Percentiles rank a stretch among this genome's conserved stretches.
Conservation (phyloP, 1,140 invertebrate species). For the Drosophila aff. region DNA sequence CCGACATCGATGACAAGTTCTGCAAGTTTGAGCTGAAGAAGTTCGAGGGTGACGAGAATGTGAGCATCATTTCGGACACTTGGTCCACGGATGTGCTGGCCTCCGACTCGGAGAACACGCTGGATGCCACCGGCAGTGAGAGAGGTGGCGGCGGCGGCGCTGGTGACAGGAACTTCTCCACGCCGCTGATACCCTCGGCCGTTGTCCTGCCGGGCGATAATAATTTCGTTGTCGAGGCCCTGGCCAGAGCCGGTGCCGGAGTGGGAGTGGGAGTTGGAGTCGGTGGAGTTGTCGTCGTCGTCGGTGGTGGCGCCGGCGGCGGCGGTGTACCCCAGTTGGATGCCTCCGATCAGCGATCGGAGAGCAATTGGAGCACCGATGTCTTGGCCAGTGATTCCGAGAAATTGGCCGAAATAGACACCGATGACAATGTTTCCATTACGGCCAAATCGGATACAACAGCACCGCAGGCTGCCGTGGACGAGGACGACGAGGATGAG, state of each 20-base stretch:
- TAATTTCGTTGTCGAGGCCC: constrained; percentile 72
- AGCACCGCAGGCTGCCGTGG: constrained; percentile 61
- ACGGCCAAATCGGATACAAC: constrained; percentile 88
- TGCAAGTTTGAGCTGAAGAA: constrained; percentile 99
- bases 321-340: constrained; percentile 85
- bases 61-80: constrained; percentile 97
- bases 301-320: constrained; percentile 3
- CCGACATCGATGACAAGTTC: constrained; percentile 99
- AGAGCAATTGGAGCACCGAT: constrained; percentile 98
- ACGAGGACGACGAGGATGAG: constrained; percentile 36
- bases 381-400: constrained; percentile 98
- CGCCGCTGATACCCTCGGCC: constrained; percentile 80
- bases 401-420: constrained; percentile 94
- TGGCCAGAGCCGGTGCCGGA: constrained; percentile 49
- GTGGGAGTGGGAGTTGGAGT: not conserved
- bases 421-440: constrained; percentile 92
- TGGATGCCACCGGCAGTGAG: constrained; percentile 86
- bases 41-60: constrained; percentile 95
- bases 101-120: constrained; percentile 95
- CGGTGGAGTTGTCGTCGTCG: constrained; percentile 8
- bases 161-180: constrained; percentile 82
- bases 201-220: constrained; percentile 84
- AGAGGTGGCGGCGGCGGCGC: constrained; percentile 24
- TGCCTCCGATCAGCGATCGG: constrained; percentile 95
- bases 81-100: constrained; percentile 99